Base-by-base conservation (phyloP, 2,113 vertebrate genomes). In the Pimephales promelas region DNA sequence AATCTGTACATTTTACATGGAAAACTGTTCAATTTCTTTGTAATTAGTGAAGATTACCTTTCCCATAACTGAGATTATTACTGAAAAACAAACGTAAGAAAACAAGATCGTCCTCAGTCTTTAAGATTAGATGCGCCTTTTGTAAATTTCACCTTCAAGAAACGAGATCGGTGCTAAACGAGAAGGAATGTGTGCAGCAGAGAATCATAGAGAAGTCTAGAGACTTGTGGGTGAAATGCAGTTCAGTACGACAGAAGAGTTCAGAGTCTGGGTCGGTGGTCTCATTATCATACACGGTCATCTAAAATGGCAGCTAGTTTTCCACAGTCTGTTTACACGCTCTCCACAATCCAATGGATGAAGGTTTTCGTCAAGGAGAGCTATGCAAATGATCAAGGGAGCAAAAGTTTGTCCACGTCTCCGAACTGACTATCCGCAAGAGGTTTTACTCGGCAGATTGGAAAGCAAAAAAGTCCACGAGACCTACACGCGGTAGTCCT, bases 1-100 rank as follows among this genome's bases (percentile, higher is more conserved):
- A 95, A 94, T 95, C 95, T 96, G 95, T 96, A 96, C 95, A 97
- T 84, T 94, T 90, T 95, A 96, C 94, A 96, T 95, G 95, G 94
- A 94, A 95, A 95, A 91, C 90, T 91, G 94, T 95, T 89, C 83
- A 28, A 43, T 89, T 94, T 94, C 93, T 94, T 94, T 94, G 94
- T 91, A 94, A 95, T 95, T 95, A 95, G 94, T 96, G 89, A 82
- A 76, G 76, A 94, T 90, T 77, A 82, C 84, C 84, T 87, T 84
- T 88, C 94, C 68, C 89, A 93, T 94, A 94, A 92, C 94, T 94
- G 92, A 85, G 88, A 92, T 94, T 95, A 95, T 95, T 95, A 95
- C 93, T 94, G 94, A 92, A 95, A 96, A 95, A 84, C 43, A 79
- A 84, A 85, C 5, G 9, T 73, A 84, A 62, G 47, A 57, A 84